Conservation (phyloP, 2,888 invertebrate species). For the Macrosiphum euphorbiae region DNA sequence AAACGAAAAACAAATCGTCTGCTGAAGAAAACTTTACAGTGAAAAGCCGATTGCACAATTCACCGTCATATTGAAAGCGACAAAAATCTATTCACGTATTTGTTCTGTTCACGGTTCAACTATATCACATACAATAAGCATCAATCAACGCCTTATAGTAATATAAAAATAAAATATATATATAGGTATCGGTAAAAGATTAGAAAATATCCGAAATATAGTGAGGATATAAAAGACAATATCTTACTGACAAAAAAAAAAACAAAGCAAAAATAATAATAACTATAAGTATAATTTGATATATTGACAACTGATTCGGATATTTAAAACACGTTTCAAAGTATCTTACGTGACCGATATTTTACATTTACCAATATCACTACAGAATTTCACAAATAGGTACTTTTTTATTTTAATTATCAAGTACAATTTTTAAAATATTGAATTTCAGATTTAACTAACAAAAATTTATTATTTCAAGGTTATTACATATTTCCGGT, state of each 20-base stretch:
- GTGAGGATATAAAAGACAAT: not conserved
- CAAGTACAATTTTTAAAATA: not conserved
- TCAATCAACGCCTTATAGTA: constrained; percentile 6
- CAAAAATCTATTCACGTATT: constrained; percentile 5
- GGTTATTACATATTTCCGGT: not conserved
- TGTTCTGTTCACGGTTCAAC: not conserved
- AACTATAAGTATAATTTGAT: not conserved
- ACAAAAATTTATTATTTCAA: not conserved
- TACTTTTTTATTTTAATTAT: not conserved
- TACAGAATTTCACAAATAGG: not conserved
- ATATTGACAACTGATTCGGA: not conserved
- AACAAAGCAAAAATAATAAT: not conserved
- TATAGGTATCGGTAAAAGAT: not conserved
- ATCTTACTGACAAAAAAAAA: not conserved
- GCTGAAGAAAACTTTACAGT: not conserved
- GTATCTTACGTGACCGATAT: not conserved
- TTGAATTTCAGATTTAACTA: not conserved
- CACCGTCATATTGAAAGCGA: not conserved
- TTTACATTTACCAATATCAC: not conserved
- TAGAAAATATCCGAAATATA: not conserved
- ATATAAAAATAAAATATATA: not conserved
- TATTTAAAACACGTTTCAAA: not conserved
- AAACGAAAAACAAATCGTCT: not conserved
- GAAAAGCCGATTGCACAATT: not conserved
- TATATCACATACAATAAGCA: constrained; percentile 18